Evolutionary conservation across 2,888 invertebrate genomes (phyloP), one percentile per base, ranked within the genome.

Genomic region (Andrena bucephala): DNA sequence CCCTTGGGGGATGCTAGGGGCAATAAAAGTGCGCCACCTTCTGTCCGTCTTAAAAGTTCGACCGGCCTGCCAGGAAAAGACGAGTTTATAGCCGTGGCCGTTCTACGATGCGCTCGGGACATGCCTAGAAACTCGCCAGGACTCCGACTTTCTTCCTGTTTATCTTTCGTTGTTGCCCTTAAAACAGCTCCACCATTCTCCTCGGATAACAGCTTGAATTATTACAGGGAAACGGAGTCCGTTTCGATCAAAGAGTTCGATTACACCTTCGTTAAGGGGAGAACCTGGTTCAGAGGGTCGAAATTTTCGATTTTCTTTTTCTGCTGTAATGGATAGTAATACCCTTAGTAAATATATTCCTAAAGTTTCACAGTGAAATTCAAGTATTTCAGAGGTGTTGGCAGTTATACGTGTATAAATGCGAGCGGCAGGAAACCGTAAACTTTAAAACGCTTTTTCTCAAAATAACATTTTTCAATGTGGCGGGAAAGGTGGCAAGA

Each of bases 11-110:
- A 81, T 63, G 77, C 71, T 57, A 36, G 42, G 27, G 31, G 84
- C 86, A 86, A 88, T 87, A 88, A 87, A 87, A 87, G 81, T 80
- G 73, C 76, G 76, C 77, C 76, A 72, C 84, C 86, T 85, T 87
- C 81, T 83, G 84, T 86, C 77, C 81, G 78, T 83, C 86, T 88
- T 83, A 84, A 84, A 87, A 87, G 86, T 86, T 83, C 81, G 86
- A 57, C 71, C 77, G 16, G 68, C 73, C 77, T 78, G 81, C 60
- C 74, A 78, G 24, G 70, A 20, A 33, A 36, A 75, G 83, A 83
- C 87, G 78, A 87, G 83, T 87, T 87, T 87, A 87, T 81, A 71
- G 87, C 48, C 29, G 63, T 48, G 71, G 36, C 73, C 54, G 52
- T 36, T 24, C 62, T 71, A 65, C 79, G 70, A 73, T 77, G 65